Base-by-base conservation (phyloP, 2,797 vertebrate species). In the Leptatherina wallacei region DNA sequence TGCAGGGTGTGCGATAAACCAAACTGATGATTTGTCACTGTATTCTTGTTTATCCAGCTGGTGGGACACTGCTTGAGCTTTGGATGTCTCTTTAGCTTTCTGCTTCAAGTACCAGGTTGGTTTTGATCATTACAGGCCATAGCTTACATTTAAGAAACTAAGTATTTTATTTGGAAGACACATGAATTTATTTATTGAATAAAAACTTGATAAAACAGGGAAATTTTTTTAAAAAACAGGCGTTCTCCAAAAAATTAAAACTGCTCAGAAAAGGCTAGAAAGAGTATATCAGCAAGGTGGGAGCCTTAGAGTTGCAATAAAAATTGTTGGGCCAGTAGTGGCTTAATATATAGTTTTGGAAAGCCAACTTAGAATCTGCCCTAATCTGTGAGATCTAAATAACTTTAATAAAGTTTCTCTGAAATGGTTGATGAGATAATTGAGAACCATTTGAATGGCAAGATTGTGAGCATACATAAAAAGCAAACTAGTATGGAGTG, bases 11-110 rank as follows among this genome's bases (percentile, higher is more conserved):
- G 61, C 61, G 69, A 58, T 63, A 73, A 61, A 69, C 51, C 32
- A 56, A 56, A 32, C 42, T 61, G 56, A 73, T 78, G 32, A 69
- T 69, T 60, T 69, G 65, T 65, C 49, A 44, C 30, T 57, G 65
- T 35, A 51, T 60, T 64, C 63, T 44, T 64, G 20, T 73, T 73
- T 69, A 61, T 65, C 27, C 55, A 12, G 22, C 16, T 18, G 24
- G 4, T 30, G 20, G 36, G 30, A 8, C n/a, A 8, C 13, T 4
- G 1, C 1, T 3, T 20, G 13, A 42, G 5, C n/a, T 40, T 22
- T 27, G 27, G 58, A 2, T 67, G 38, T 68, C 20, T 49, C 18
- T 32, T 32, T 18, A 49, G 8, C 20, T n/a, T 22, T 49, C 44
- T 49, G 20, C 44, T n/a, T n/a, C 20, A 49, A 9, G 44, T 49